phyloP scores from a whole-genome alignment of 2,888 invertebrate genomes.

The Cerastis leucographa region DNA sequence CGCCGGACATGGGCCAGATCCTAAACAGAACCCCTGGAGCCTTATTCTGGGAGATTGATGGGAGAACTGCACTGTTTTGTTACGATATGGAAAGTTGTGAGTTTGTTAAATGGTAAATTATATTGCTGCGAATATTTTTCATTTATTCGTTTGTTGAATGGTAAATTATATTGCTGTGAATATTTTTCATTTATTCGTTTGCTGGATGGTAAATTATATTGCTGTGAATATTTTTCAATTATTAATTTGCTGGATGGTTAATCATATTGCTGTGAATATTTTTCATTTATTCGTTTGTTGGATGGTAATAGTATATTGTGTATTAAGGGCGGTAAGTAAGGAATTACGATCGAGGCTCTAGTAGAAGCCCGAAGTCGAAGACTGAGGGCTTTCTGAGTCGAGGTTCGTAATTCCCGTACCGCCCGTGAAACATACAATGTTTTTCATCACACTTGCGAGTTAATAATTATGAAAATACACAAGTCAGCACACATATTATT shows the following conservation, averaged over 20 bases:
- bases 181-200: neutral
- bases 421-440: no score
- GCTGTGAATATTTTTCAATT: neutral
- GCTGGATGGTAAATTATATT: neutral
- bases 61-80: neutral
- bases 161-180: no score
- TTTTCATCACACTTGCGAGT: no score
- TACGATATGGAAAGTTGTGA: neutral
- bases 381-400: no score
- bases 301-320: no score
- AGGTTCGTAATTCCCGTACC: no score
- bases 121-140: neutral
- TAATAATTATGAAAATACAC: no score
- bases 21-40: slow-evolving; percentile 62
- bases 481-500: no score
- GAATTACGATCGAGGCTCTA: no score
- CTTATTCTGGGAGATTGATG: slow-evolving; percentile 53
- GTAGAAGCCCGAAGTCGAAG: no score
- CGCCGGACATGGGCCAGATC: slow-evolving; percentile 70
- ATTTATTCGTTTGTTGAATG: neutral
- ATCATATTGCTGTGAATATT: neutral
- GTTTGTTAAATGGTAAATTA: neutral
- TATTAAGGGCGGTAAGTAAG: no score
- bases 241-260: neutral
- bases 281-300: neutral